These are phyloP conservation scores for Leucopternis melanops DNA, from an alignment of 2,113 vertebrate genomes.

Conservation along the genomic window DNA sequence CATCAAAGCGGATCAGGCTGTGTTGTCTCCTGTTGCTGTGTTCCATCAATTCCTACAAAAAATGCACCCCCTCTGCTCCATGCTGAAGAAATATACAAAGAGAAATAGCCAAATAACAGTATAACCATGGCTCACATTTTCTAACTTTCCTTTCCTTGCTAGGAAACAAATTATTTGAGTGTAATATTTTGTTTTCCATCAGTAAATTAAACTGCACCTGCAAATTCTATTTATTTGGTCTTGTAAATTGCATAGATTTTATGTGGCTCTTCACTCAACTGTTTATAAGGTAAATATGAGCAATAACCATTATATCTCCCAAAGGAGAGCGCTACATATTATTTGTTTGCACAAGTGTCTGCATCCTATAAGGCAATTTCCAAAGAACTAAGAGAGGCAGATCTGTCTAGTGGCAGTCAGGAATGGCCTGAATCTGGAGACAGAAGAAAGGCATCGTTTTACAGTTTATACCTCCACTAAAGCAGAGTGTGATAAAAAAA, in stretches of 20 bases:
- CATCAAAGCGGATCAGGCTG: neutral
- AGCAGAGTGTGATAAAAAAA: neutral
- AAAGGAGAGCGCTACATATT: neutral
- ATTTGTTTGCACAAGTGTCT: neutral
- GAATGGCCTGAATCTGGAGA: neutral
- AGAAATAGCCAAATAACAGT: neutral
- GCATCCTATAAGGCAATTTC: neutral
- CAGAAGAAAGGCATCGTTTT: neutral
- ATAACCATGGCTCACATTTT: neutral
- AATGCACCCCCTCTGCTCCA: neutral
- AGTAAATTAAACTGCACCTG: neutral
- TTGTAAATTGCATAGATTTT: neutral
- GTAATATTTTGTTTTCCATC: neutral
- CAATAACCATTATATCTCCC: neutral
- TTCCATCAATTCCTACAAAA: neutral
- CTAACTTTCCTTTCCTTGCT: neutral
- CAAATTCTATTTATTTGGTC: neutral
- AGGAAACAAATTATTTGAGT: neutral
- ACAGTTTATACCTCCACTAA: neutral
- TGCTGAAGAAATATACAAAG: neutral
- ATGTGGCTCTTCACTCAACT: neutral
- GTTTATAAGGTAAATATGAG: neutral
- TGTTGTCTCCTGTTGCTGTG: neutral
- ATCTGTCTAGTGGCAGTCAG: neutral
- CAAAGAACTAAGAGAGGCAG: neutral